Evolutionary conservation across 2,888 invertebrate species (phyloP).

Genomic region (Coremacera marginata): DNA sequence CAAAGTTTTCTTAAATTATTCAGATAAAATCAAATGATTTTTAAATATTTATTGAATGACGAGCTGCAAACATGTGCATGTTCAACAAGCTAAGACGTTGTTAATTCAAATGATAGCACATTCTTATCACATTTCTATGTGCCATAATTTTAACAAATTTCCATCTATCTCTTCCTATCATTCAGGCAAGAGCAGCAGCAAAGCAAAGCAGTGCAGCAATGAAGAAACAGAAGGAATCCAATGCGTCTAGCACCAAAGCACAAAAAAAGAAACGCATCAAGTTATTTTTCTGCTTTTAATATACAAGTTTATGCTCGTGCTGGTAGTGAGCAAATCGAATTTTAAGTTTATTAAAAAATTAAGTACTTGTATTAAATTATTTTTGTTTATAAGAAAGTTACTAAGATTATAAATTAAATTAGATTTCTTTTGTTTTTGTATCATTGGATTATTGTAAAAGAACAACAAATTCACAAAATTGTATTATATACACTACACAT

Average conservation of each 20-base stretch:
- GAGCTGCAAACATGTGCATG: not conserved
- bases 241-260: slow-evolving; percentile 32
- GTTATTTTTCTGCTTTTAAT: slow-evolving; percentile 50
- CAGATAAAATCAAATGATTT: too few relatives aligned
- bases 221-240: slow-evolving; percentile 9
- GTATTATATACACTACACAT: slow-evolving; percentile 8
- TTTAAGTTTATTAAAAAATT: not conserved
- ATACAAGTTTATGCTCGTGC: not conserved
- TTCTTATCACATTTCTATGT: not conserved
- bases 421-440: not conserved
- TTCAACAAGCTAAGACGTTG: not conserved
- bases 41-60: not conserved
- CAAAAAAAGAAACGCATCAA: slow-evolving; percentile 49
- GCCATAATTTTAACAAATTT: not conserved
- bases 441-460: not conserved
- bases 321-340: not conserved
- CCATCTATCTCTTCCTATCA: not conserved
- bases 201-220: slow-evolving; percentile 26
- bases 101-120: not conserved
- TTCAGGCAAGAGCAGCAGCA: slow-evolving; percentile 13
- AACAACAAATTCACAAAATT: slow-evolving; percentile 9
- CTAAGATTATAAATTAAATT: not conserved
- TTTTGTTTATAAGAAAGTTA: not conserved
- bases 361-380: not conserved
- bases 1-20: too few relatives aligned